Evolutionary conservation across 2,797 vertebrate genomes (phyloP).

Genomic region (Eidolon dupreanum): DNA sequence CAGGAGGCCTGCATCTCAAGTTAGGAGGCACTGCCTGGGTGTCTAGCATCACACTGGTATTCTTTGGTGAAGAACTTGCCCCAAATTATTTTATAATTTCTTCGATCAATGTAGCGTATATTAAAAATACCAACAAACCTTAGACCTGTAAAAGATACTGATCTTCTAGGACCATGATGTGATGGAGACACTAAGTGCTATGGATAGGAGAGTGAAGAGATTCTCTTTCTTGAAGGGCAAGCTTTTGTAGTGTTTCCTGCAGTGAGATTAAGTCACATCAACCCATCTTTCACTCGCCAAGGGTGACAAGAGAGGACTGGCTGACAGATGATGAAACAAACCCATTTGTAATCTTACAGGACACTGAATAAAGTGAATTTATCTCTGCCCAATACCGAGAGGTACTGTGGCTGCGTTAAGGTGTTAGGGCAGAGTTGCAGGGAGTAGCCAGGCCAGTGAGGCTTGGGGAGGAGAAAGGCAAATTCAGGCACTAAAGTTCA

Average conservation of each 20-base stretch:
- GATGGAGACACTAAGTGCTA: rapidly evolving
- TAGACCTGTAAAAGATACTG: not conserved
- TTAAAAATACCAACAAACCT: not conserved
- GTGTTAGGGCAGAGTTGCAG: not conserved
- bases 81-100: not conserved
- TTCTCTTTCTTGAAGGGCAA: not conserved
- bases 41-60: not conserved
- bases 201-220: not conserved
- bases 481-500: not conserved
- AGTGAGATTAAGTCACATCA: not conserved
- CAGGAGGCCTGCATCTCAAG: not conserved
- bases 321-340: not conserved
- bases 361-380: not conserved
- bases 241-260: not conserved
- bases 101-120: not conserved
- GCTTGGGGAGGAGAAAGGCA: not conserved
- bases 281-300: not conserved
- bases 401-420: not conserved
- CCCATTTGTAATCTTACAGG: not conserved
- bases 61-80: not conserved
- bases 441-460: not conserved
- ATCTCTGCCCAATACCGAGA: not conserved
- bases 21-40: not conserved
- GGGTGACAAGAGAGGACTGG: not conserved
- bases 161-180: not conserved